A percentile compares a stretch with the other conserved stretches of the same genome.
Evolutionary conservation across 2,797 vertebrate genomes (phyloP).

Genomic region (Eremophila alpestris): DNA sequence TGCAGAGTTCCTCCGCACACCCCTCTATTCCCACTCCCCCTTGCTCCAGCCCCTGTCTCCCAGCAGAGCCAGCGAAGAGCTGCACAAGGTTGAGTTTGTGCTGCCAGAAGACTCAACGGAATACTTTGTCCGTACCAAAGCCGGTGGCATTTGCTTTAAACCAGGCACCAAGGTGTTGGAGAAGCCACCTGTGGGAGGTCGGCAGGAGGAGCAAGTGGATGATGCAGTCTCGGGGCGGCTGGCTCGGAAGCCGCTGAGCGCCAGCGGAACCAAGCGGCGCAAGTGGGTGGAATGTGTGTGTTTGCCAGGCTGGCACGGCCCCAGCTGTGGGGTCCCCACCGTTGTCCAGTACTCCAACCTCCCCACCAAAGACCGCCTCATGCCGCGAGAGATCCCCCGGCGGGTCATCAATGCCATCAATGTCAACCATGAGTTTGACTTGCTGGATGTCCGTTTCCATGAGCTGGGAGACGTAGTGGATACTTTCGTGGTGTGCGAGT

Average conservation of each 20-base stretch:
- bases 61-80: conserved; percentile 72
- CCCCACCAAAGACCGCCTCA: conserved; percentile 93
- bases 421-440: conserved; percentile 96
- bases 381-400: conserved; percentile 85
- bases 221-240: conserved; percentile 41
- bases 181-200: conserved; percentile 55
- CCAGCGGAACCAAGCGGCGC: conserved; percentile 60
- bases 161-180: conserved; percentile 88
- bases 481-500: conserved; percentile 93
- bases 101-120: conserved; percentile 84
- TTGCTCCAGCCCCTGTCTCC: conserved; percentile 77
- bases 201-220: conserved; percentile 57
- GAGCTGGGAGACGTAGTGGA: conserved; percentile 92
- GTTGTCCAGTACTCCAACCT: conserved; percentile 98
- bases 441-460: conserved; percentile 92
- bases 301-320: conserved; percentile 94
- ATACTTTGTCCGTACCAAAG: conserved; percentile 92
- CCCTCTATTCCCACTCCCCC: conserved; percentile 78
- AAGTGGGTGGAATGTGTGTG: conserved; percentile 93
- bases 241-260: background rate
- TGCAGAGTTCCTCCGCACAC: conserved; percentile 78
- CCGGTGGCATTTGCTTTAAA: conserved; percentile 91
- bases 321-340: conserved; percentile 95
- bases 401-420: conserved; percentile 96
- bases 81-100: conserved; percentile 81